These are phyloP conservation scores for Ophthalmolycus amberensis DNA, from an alignment of 2,113 vertebrate genomes.

Conservation along the genomic window DNA sequence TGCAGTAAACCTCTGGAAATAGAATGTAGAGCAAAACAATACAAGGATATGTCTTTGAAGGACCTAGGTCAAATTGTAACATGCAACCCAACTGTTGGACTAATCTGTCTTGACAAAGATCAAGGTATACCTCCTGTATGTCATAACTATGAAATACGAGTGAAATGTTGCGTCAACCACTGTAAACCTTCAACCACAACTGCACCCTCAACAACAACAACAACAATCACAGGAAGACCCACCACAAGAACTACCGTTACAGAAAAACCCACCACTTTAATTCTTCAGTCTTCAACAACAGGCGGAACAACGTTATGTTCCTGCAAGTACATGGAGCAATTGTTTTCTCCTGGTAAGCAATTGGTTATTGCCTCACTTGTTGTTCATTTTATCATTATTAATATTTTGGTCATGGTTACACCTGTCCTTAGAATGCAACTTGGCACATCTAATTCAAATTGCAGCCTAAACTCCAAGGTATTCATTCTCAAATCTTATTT, in stretches of 20 bases:
- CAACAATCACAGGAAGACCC: too few species aligned
- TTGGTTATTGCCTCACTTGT: not conserved
- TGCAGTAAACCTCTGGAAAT: too few species aligned
- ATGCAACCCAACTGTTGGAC: too few species aligned
- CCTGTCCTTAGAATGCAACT: not conserved
- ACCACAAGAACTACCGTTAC: not conserved
- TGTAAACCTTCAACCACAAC: too few species aligned
- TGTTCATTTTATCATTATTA: not conserved
- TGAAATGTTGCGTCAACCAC: too few species aligned
- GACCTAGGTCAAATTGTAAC: too few species aligned
- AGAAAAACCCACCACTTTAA: not conserved
- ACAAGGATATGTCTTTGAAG: too few species aligned
- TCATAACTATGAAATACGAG: too few species aligned
- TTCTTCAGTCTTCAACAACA: not conserved
- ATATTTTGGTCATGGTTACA: not conserved
- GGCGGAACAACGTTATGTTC: slow-evolving; percentile 51
- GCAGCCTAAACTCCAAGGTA: not conserved
- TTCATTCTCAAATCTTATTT: not conserved
- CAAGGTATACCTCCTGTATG: too few species aligned
- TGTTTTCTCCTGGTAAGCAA: slow-evolving; percentile 66
- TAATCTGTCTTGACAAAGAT: too few species aligned
- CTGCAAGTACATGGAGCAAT: slow-evolving; percentile 63
- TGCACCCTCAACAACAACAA: too few species aligned
- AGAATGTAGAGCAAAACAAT: too few species aligned
- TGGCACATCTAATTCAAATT: not conserved